Percentiles rank a stretch among this genome's conserved stretches.
Conservation (phyloP, 2,888 invertebrate genomes). For the Phrixothrix hirtus region DNA sequence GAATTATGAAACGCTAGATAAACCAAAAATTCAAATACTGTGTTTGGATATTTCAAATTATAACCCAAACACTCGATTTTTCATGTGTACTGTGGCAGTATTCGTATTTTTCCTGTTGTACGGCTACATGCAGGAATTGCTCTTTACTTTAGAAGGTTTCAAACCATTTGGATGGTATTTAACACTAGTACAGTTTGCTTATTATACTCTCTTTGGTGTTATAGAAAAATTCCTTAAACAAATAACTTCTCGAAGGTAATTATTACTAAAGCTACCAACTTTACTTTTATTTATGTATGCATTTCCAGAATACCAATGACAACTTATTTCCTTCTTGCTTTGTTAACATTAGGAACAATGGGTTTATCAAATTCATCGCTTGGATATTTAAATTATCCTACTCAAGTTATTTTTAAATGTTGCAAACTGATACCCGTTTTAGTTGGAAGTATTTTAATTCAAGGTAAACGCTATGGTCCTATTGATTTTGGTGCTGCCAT, state of each 20-base stretch:
- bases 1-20: neutral
- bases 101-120: conserved; percentile 88
- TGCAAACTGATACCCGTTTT: conserved; percentile 96
- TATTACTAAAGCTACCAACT: neutral
- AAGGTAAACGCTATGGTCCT: conserved; percentile 82
- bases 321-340: conserved; percentile 80
- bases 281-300: conserved; percentile 4
- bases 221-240: conserved; percentile 68
- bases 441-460: conserved; percentile 89
- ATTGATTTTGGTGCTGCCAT: conserved; percentile 84
- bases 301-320: conserved; percentile 77
- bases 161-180: conserved; percentile 90
- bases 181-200: conserved; percentile 88
- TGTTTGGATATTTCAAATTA: conserved; percentile 74
- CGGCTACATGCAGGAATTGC: conserved; percentile 89
- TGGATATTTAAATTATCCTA: conserved; percentile 94
- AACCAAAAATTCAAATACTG: conserved; percentile 60
- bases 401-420: conserved; percentile 96
- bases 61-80: conserved; percentile 71
- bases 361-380: conserved; percentile 93
- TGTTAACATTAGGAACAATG: conserved; percentile 93
- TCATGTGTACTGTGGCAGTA: conserved; percentile 76
- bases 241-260: conserved; percentile 27
- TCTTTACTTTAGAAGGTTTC: conserved; percentile 89
- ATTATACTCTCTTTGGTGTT: conserved; percentile 80